Conservation (phyloP, 1,140 invertebrate species). For the Acromyrmex echinatior region DNA sequence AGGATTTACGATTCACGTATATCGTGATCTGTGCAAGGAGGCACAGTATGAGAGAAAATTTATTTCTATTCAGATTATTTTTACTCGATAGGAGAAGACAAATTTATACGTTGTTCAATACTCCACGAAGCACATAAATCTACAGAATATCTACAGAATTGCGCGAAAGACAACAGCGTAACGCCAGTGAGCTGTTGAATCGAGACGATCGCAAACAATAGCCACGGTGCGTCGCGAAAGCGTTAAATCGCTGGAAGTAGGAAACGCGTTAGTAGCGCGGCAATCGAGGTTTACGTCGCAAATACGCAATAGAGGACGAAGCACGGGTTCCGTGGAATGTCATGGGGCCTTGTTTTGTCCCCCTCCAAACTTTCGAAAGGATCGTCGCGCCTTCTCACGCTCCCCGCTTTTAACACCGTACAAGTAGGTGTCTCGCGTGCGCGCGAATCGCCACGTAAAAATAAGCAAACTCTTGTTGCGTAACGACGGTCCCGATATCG, state of each 20-base stretch:
- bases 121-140: background rate
- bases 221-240: background rate
- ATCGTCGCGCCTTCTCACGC: conserved; percentile 7
- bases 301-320: conserved; percentile 2
- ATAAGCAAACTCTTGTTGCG: conserved; percentile 49
- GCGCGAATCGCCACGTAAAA: conserved; percentile 55
- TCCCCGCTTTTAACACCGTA: conserved; percentile 6
- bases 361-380: conserved; percentile 31
- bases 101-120: background rate
- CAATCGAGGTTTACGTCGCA: conserved; percentile 1
- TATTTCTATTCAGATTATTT: conserved; percentile 16
- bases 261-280: conserved; percentile 34
- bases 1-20: conserved; percentile 27
- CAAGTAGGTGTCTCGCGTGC: conserved; percentile 40
- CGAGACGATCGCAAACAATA: conserved; percentile 35
- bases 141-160: background rate
- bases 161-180: background rate
- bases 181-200: background rate
- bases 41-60: conserved; percentile 2
- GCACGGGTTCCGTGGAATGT: background rate
- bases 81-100: background rate
- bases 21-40: background rate
- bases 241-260: conserved; percentile 24
- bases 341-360: background rate
- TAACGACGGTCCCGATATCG: conserved; percentile 54